These are phyloP conservation scores for Dendrolimus pini DNA, from an alignment of 2,888 invertebrate species.

Conservation along the genomic window DNA sequence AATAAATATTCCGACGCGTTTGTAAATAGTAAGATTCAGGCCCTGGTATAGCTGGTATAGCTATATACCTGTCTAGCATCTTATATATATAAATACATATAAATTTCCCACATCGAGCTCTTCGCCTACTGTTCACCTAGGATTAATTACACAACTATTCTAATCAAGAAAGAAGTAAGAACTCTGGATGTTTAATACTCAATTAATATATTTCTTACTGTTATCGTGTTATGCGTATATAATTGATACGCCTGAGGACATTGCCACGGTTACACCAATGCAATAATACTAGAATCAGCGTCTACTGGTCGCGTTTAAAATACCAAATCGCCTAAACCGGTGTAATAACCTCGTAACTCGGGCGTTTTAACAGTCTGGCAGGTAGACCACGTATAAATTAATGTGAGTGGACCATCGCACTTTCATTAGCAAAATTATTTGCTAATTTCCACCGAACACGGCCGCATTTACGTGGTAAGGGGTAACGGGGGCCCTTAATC, in stretches of 20 bases:
- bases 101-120: too few species aligned
- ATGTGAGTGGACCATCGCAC: constrained; percentile 36
- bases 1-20: too few species aligned
- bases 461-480: constrained; percentile 40
- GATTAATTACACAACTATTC: too few species aligned
- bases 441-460: constrained; percentile 58
- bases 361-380: constrained; percentile 22
- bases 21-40: too few species aligned
- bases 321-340: constrained; percentile 26
- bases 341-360: constrained; percentile 29
- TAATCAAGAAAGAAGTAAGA: not conserved
- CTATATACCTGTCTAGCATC: too few species aligned
- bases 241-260: constrained; percentile 44
- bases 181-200: not conserved
- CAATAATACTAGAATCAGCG: constrained; percentile 3
- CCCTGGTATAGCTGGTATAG: too few species aligned
- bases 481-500: constrained; percentile 46
- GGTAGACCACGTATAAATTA: constrained; percentile 33
- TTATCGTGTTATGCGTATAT: constrained; percentile 36
- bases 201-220: constrained; percentile 18
- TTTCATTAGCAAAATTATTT: constrained; percentile 63
- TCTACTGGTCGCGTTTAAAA: constrained; percentile 21
- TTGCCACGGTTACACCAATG: constrained; percentile 33
- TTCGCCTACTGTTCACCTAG: too few species aligned
- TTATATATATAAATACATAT: too few species aligned